Evolutionary conservation across 2,113 vertebrate species (phyloP).

Genomic region (Smithornis capensis): DNA sequence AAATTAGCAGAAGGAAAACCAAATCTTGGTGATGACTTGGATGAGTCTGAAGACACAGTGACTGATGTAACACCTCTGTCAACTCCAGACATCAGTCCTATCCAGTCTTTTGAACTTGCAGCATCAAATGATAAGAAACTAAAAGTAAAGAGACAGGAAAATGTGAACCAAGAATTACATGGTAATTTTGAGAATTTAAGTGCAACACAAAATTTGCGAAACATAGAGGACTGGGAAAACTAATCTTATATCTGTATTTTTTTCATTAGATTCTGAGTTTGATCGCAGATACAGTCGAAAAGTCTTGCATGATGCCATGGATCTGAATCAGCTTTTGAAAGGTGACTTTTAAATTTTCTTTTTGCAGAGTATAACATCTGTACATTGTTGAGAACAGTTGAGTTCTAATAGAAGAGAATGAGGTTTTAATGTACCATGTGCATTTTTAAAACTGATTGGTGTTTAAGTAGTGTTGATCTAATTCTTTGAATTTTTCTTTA

Average conservation of each 20-base stretch:
- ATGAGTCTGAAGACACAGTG: conserved; percentile 85
- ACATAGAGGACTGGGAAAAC: background rate
- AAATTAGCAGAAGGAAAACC: conserved; percentile 45
- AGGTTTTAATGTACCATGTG: background rate
- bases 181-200: conserved; percentile 59
- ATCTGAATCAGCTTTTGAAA: conserved; percentile 82
- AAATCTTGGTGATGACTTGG: conserved; percentile 20
- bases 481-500: background rate
- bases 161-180: conserved; percentile 70
- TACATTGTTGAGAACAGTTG: background rate
- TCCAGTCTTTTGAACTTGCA: conserved; percentile 80
- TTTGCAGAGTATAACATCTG: background rate
- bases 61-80: conserved; percentile 90
- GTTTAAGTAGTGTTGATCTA: background rate
- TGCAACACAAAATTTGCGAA: conserved; percentile 12
- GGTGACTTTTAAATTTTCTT: conserved; percentile 63
- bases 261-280: conserved; percentile 61
- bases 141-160: conserved; percentile 75
- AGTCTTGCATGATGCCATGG: conserved; percentile 78
- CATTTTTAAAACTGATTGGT: background rate
- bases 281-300: conserved; percentile 69
- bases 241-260: background rate
- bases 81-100: conserved; percentile 84
- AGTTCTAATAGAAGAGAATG: background rate
- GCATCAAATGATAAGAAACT: conserved; percentile 73